These are phyloP conservation scores for Caerostris darwini DNA, from an alignment of 1,140 invertebrate genomes.

Conservation along the genomic window DNA sequence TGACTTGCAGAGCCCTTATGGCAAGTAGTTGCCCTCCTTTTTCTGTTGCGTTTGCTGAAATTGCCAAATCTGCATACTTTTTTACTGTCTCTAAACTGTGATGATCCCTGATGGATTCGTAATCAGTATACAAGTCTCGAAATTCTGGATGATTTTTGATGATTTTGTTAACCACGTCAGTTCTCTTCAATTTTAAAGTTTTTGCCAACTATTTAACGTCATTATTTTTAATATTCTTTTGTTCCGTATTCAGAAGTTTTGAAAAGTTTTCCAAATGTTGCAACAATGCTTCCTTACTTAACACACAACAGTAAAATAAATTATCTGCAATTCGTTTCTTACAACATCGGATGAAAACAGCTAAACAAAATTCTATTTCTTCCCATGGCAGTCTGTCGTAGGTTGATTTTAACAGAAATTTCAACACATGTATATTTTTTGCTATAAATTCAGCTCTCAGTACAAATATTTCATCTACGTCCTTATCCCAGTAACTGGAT, in stretches of 20 bases:
- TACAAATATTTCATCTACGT: conserved; percentile 12
- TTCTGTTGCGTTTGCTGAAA: not conserved
- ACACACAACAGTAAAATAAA: not conserved
- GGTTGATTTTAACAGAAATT: conserved; percentile 16
- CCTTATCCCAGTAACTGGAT: not conserved
- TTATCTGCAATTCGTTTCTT: not conserved
- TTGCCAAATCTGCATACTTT: not conserved
- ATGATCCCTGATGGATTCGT: not conserved
- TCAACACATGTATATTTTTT: conserved; percentile 32
- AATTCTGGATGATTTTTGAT: not conserved
- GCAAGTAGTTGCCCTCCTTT: conserved; percentile 17
- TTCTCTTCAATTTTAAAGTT: not conserved
- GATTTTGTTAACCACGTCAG: not conserved
- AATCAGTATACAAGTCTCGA: conserved; percentile 40
- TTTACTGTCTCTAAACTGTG: conserved; percentile 47
- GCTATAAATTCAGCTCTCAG: conserved; percentile 15
- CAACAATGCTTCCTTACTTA: not conserved
- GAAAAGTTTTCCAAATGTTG: conserved; percentile 50
- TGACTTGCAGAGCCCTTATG: conserved; percentile 49
- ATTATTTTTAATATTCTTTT: not conserved
- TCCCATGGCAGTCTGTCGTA: conserved; percentile 43
- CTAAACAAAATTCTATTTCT: conserved; percentile 64
- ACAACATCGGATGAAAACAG: not conserved
- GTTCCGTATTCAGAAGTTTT: not conserved
- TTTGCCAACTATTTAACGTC: not conserved